Conservation (phyloP, 1,140 invertebrate species). For the Scaptomyza montana region DNA sequence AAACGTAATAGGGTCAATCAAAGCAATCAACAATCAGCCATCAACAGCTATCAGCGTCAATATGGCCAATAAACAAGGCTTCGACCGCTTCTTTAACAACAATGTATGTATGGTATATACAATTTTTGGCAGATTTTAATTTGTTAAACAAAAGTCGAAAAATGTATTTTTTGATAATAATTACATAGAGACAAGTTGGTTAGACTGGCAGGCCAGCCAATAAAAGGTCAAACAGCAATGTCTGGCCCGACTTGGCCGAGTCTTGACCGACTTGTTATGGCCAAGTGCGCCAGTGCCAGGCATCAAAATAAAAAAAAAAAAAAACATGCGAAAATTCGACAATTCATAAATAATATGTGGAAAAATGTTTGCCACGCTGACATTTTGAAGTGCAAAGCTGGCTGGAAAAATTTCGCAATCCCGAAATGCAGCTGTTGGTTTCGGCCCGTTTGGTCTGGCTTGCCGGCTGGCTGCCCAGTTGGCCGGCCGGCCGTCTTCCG, state of each 20-base stretch:
- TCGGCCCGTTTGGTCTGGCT: neutral
- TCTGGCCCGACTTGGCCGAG: conserved; percentile 52
- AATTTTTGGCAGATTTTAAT: conserved; percentile 71
- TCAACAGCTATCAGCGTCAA: conserved; percentile 22
- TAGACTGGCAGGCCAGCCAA: conserved; percentile 48
- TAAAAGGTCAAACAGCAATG: conserved; percentile 79
- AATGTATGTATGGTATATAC: conserved; percentile 16
- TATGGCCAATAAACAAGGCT: conserved; percentile 52
- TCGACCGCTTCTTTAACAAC: conserved; percentile 27
- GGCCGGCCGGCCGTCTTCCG: conserved; percentile 55
- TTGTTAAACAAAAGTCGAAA: conserved; percentile 68
- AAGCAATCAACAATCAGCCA: conserved; percentile 22
- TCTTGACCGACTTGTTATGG: conserved; percentile 80
- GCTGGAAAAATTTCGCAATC: conserved; percentile 65
- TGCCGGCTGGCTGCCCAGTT: conserved; percentile 9
- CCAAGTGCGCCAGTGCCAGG: conserved; percentile 60
- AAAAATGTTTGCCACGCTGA: conserved; percentile 67
- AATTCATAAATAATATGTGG: conserved; percentile 78
- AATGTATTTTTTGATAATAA: conserved; percentile 77
- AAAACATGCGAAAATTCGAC: conserved; percentile 41
- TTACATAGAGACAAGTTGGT: conserved; percentile 53
- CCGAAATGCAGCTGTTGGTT: conserved; percentile 29
- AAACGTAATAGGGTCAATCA: conserved; percentile 68
- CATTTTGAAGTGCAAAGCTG: conserved; percentile 73
- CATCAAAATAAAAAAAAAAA: conserved; percentile 21